phyloP scores from a whole-genome alignment of 2,888 invertebrate species.

The Vannuccia rotundouncinata region DNA sequence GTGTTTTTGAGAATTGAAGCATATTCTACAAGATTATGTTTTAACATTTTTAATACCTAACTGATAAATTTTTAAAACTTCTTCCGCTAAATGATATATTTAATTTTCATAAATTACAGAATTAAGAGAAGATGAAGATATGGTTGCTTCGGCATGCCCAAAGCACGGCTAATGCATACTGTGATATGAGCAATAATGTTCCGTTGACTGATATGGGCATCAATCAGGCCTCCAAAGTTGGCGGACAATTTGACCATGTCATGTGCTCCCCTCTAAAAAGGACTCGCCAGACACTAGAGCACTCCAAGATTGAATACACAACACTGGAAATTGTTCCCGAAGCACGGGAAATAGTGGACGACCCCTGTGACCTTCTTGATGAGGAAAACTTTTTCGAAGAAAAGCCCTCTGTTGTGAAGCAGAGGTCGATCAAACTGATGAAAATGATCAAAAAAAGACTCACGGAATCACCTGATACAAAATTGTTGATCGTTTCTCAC shows the following conservation, averaged over 20 bases:
- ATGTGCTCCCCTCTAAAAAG: slow-evolving; percentile 24
- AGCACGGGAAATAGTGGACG: slow-evolving; percentile 1
- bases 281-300: slow-evolving; percentile 17
- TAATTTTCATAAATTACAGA: too few species aligned
- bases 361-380: not conserved
- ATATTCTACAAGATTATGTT: too few species aligned
- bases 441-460: not conserved
- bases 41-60: too few species aligned
- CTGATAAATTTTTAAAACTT: too few species aligned
- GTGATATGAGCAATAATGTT: slow-evolving; percentile 17
- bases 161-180: slow-evolving; percentile 4
- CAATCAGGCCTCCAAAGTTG: not conserved
- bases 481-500: not conserved
- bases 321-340: not conserved
- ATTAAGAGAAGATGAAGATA: not conserved
- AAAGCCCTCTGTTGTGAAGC: not conserved
- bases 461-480: not conserved
- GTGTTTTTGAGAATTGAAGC: too few species aligned
- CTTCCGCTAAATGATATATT: too few species aligned
- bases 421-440: not conserved
- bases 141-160: slow-evolving; percentile 31
- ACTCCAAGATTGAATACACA: not conserved
- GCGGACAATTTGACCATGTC: slow-evolving; percentile 22
- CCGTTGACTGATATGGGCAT: slow-evolving; percentile 9
- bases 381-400: not conserved